phyloP scores from a whole-genome alignment of 2,888 invertebrate genomes.

The Tiphia femorata region DNA sequence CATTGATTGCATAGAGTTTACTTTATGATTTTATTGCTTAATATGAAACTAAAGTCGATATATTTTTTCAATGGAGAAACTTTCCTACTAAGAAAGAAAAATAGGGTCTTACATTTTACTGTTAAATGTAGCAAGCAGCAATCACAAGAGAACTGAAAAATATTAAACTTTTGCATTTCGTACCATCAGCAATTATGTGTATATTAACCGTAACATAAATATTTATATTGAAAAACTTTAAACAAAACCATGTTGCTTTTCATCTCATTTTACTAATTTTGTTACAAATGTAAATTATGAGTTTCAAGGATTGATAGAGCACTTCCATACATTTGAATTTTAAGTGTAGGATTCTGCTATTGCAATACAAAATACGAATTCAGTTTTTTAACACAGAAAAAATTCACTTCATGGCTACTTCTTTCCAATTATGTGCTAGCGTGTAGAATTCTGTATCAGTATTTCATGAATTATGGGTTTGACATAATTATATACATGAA shows the following conservation, averaged over 20 bases:
- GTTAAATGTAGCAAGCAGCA: too few species aligned
- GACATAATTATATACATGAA: constrained; percentile 35
- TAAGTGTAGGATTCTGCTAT: constrained; percentile 4
- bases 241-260: background rate
- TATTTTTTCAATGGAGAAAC: too few species aligned
- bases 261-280: background rate
- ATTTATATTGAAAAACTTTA: too few species aligned
- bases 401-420: constrained; percentile 22
- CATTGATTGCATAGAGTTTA: too few species aligned
- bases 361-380: constrained; percentile 9
- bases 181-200: too few species aligned
- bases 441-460: constrained; percentile 31
- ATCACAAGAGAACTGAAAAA: too few species aligned
- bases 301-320: background rate
- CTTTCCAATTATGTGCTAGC: constrained; percentile 17
- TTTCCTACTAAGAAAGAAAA: too few species aligned
- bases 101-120: too few species aligned
- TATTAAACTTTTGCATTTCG: too few species aligned
- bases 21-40: too few species aligned
- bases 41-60: too few species aligned
- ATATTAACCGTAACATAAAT: too few species aligned
- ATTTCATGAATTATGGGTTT: constrained; percentile 24
- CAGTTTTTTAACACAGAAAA: constrained; percentile 40
- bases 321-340: constrained; percentile 8
- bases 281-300: background rate